Conservation (phyloP, 92 coral and sea anemone species). For the Zoanthus gigantus region DNA sequence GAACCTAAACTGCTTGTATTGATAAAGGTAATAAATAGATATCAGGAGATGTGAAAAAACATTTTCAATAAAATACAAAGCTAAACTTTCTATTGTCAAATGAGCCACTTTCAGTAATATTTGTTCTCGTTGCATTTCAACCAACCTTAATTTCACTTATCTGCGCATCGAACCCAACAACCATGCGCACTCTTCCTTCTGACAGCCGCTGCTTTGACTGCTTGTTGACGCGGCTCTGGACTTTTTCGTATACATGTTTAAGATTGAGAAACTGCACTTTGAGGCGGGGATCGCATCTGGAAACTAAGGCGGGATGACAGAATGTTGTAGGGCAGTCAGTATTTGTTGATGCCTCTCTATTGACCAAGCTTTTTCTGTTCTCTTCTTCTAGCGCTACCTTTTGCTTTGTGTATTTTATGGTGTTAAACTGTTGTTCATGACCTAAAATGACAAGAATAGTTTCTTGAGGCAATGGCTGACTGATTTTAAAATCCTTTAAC, state of each 20-base stretch:
- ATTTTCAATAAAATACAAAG: no score
- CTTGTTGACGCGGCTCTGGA: conserved; percentile 91
- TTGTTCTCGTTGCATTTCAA: neutral
- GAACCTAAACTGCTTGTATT: no score
- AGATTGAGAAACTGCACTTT: conserved; percentile 50
- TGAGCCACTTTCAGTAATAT: no score
- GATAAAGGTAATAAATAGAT: no score
- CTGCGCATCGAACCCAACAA: conserved; percentile 80
- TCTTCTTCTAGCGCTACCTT: conserved; percentile 12
- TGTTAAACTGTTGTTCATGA: neutral
- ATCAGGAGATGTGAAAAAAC: no score
- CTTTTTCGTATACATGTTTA: conserved; percentile 82
- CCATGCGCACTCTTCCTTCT: conserved; percentile 85
- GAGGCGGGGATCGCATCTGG: conserved; percentile 4
- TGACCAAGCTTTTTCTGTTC: neutral
- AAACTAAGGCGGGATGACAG: neutral
- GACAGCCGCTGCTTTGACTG: conserved; percentile 88
- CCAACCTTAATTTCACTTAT: conserved; percentile 48
- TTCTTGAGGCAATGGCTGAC: neutral
- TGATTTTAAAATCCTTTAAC: neutral
- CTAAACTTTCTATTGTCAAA: no score
- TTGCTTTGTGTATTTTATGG: neutral
- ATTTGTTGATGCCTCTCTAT: conserved; percentile 5
- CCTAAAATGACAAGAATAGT: neutral
- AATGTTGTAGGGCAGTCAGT: conserved; percentile 1